Evolutionary conservation across 2,888 invertebrate species (phyloP), one percentile per base, ranked within the genome.

Genomic region (Caenorhabditis zanzibari): DNA sequence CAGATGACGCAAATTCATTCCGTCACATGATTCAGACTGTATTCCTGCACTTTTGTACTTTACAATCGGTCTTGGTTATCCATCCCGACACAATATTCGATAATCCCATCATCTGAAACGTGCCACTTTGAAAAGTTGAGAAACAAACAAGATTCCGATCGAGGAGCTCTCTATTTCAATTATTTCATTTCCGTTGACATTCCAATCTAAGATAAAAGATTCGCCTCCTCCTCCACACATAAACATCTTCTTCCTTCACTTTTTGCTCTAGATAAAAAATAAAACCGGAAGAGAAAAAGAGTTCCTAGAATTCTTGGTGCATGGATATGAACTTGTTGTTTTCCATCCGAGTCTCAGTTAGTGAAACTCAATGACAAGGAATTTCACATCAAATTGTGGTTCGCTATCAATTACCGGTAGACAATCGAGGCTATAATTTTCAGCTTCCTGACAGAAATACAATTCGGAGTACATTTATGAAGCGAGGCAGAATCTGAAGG

Each of bases 161-260:
- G 24, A 47, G 47, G 41, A 64, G 44, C 19, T 12, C 22, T 61
- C 16, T 24, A 26, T 9, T 35, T 66, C 49, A 66, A 66, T 66
- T 66, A 66, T 66, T 52, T 58, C 59, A 72, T 73, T 73, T 73
- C 72, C 72, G 72, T 61, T n/a, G 35, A 69, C 56, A 69, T 68
- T 54, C 47, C 22, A 32, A 28, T 44, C 71, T 59, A 72, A 72
- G 71, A 72, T 72, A 59, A 72, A 59, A 58, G 71, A 72, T 47
- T 44, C 32, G 26, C 10, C 38, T 41, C n/a, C 63, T 49, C 59
- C 72, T 59, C 49, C 59, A 28, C 72, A 61, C 61, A 44, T 28
- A 49, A 73, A 73, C 72, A 73, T 73, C 38, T 72, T 28, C 69
- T 16, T 66, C 66, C 32, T 32, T 19, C 22, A 54, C 14, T 54